Base-by-base conservation (phyloP, 2,113 vertebrate genomes). In the Trinectes maculatus region DNA sequence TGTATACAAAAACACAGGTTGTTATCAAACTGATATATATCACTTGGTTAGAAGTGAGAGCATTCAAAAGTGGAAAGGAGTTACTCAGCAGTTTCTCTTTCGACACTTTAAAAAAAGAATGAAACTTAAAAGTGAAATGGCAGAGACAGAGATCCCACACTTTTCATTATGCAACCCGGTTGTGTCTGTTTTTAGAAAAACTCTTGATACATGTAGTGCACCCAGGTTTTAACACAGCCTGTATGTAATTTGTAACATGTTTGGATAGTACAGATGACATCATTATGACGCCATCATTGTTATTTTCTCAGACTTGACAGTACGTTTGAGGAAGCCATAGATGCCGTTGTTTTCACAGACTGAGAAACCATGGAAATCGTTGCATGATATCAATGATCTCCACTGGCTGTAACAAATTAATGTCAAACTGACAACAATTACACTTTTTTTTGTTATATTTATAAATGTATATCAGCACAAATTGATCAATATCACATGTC, bases 401-500 rank as follows among this genome's bases (percentile, higher is more conserved):
- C 8, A 49, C 12, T n/a, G n/a, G n/a, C n/a, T 19, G 26, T 33
- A 36, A 51, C 29, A 36, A 39, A 80, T 71, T 19, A 55, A 19
- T 29, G 24, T 61, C 24, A 52, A 39, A 46, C 40, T 29, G 8
- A 21, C 6, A 6, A 18, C n/a, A 52, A 58, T 21, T 8, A 5
- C 1, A 10, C 6, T 22, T n/a, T 40, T 18, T 18, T 33, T 3
- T 52, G 3, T 31, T n/a, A 8, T 44, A 6, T 51, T 25, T 5
- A n/a, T n/a, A n/a, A n/a, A n/a, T 43, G 6, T 25, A 10, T n/a
- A 16, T 58, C 7, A 22, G 8, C 25, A 22, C 18, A 6, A 18
- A 24, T 49, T 31, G 3, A 15, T 37, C 15, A 16, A n/a, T 44
- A 25, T 33, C 40, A 52, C 11, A 8, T 12, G 1, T 15, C 6